Conservation (phyloP, 2,113 vertebrate species). For the Seriola quinqueradiata region DNA sequence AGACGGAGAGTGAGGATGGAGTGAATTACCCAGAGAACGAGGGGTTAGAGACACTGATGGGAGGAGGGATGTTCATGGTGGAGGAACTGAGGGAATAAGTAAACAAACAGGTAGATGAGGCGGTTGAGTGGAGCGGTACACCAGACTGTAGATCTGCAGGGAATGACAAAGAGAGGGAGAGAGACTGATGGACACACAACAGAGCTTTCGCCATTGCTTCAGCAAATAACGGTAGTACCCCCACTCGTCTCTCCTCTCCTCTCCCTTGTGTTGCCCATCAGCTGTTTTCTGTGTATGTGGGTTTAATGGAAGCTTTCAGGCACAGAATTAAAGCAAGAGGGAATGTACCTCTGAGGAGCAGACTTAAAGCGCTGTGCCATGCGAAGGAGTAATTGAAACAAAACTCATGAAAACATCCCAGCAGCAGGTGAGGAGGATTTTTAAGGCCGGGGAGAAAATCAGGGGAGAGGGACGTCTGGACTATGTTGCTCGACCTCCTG, state of each 20-base stretch:
- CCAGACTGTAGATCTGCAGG: conserved; percentile 51
- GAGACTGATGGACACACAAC: conserved; percentile 47
- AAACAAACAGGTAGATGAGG: conserved; percentile 74
- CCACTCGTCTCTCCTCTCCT: conserved; percentile 6
- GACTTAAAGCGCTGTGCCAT: conserved; percentile 19
- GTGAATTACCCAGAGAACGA: conserved; percentile 49
- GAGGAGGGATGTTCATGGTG: conserved; percentile 54
- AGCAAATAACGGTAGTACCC: conserved; percentile 32
- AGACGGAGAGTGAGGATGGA: conserved; percentile 6
- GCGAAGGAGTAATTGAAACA: conserved; percentile 52
- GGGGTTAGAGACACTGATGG: conserved; percentile 20
- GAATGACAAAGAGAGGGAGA: conserved; percentile 50
- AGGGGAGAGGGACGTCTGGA: not conserved
- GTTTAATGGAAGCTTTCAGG: conserved; percentile 69
- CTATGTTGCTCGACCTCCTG: too few species aligned
- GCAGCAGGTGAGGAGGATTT: not conserved
- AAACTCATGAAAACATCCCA: conserved; percentile 45
- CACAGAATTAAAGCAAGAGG: conserved; percentile 59
- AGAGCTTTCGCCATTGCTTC: conserved; percentile 32
- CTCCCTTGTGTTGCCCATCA: conserved; percentile 36
- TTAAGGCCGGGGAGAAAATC: not conserved
- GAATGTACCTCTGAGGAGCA: conserved; percentile 59
- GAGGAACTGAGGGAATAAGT: conserved; percentile 66
- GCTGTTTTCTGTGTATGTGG: conserved; percentile 44
- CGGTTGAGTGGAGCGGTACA: conserved; percentile 67